phyloP scores from a whole-genome alignment of 2,797 vertebrate genomes.

The Poeciliopsis turneri region DNA sequence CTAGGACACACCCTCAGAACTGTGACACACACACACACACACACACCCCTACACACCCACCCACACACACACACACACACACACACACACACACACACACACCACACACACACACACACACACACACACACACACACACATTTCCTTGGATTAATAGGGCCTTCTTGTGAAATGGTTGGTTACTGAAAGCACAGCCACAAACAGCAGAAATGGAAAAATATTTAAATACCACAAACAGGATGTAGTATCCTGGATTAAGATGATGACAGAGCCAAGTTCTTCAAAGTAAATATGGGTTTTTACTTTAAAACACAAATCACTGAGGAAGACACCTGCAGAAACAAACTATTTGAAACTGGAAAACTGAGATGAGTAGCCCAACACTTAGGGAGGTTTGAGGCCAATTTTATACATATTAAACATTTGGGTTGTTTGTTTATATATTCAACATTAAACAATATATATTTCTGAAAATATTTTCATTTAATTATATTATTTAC shows the following conservation, averaged over 20 bases:
- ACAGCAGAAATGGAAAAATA: conserved; percentile 15
- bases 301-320: conserved; percentile 3
- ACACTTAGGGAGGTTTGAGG: not conserved
- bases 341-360: not conserved
- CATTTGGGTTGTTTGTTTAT: not conserved
- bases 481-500: not conserved
- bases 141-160: conserved; percentile 4
- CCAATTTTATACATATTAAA: not conserved
- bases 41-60: not conserved
- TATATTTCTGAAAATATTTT: not conserved
- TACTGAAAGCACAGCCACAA: conserved; percentile 7
- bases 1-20: conserved; percentile 9
- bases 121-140: not conserved
- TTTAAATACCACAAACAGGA: conserved; percentile 22
- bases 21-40: not conserved
- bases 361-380: not conserved
- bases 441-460: not conserved
- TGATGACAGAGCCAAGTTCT: not conserved
- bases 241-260: conserved; percentile 16
- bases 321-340: not conserved
- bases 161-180: conserved; percentile 18
- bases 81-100: not conserved
- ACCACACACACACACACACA: not conserved
- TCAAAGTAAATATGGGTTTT: not conserved
- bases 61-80: not conserved